Conservation (phyloP, 2,888 invertebrate genomes). For the Agapetus fuscipes region DNA sequence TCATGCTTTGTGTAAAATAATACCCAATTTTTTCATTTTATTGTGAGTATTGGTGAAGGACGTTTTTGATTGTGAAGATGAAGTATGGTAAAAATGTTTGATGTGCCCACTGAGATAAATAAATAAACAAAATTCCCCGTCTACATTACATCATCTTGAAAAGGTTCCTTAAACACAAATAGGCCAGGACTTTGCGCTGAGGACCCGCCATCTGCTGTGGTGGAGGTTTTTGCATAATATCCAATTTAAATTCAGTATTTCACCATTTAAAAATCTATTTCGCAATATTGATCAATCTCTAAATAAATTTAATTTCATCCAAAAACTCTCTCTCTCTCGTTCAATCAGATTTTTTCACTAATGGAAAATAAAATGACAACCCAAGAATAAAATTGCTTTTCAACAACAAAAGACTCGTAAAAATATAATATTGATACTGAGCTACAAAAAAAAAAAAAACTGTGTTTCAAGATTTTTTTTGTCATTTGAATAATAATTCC, state of each 20-base stretch:
- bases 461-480: too few relatives aligned
- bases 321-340: neutral
- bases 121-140: too few relatives aligned
- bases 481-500: neutral
- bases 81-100: too few relatives aligned
- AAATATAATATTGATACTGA: neutral
- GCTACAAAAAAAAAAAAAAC: neutral
- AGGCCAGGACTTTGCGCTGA: too few relatives aligned
- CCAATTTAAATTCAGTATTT: conserved; percentile 8
- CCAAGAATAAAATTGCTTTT: neutral
- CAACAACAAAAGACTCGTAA: conserved; percentile 6
- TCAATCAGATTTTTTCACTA: neutral
- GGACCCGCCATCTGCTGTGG: too few relatives aligned
- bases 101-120: too few relatives aligned
- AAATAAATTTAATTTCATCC: neutral
- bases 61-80: too few relatives aligned
- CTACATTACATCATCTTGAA: too few relatives aligned
- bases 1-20: too few relatives aligned
- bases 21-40: too few relatives aligned
- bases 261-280: conserved; percentile 4
- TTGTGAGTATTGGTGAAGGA: too few relatives aligned
- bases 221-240: conserved; percentile 7
- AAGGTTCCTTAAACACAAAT: too few relatives aligned
- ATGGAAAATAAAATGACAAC: neutral
- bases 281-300: conserved; percentile 4